These are phyloP conservation scores for Tringa solitaria DNA, from an alignment of 2,113 vertebrate genomes.

Conservation along the genomic window DNA sequence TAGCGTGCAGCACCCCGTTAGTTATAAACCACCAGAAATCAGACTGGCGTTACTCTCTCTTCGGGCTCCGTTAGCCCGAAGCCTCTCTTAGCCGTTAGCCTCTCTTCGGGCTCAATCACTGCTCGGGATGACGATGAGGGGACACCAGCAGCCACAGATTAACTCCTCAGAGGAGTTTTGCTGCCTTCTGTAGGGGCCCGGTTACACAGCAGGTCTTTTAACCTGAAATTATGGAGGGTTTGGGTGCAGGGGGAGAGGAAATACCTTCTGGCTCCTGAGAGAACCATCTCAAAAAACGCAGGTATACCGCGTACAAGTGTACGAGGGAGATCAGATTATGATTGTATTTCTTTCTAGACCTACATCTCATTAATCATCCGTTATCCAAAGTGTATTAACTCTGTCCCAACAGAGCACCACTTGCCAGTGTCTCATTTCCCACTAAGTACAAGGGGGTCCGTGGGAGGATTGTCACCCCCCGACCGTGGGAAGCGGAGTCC, in stretches of 20 bases:
- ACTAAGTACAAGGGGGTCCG: not conserved
- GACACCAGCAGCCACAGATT: not conserved
- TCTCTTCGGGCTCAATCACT: not conserved
- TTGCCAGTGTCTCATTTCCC: not conserved
- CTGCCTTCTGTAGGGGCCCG: not conserved
- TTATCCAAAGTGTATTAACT: not conserved
- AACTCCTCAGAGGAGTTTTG: not conserved
- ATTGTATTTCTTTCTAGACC: not conserved
- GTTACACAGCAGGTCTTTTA: not conserved
- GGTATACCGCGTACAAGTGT: not conserved
- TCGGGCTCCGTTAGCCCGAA: too few species aligned
- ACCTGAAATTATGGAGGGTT: not conserved
- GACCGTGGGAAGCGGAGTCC: not conserved
- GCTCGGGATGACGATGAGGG: not conserved
- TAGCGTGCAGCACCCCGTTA: not conserved
- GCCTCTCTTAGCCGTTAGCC: too few species aligned
- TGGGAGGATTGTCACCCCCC: not conserved
- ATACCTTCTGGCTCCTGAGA: not conserved
- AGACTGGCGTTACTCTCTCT: not conserved
- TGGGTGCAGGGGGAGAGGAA: not conserved
- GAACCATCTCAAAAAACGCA: not conserved
- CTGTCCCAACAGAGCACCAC: not conserved
- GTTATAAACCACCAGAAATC: not conserved
- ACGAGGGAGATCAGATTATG: not conserved
- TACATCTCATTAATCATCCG: constrained; percentile 5